A percentile compares a stretch with the other conserved stretches of the same genome.
Evolutionary conservation across 2,113 vertebrate genomes (phyloP).

Genomic region (Ammodytes dubius): DNA sequence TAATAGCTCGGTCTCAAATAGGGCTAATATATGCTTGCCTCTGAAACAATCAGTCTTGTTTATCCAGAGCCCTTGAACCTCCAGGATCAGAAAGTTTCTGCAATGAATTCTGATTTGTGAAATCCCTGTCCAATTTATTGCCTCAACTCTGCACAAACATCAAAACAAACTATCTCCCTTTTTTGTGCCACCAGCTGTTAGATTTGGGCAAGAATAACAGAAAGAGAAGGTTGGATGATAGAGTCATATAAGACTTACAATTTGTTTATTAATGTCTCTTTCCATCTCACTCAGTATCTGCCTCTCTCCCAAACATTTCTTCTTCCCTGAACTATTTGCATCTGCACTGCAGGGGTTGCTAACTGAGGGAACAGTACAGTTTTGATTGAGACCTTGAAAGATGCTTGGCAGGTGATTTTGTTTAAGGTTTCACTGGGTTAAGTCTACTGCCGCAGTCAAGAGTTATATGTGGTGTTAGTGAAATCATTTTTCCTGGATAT

Average conservation of each 20-base stretch:
- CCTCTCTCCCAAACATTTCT: constrained; percentile 21
- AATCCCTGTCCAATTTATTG: constrained; percentile 84
- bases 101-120: constrained; percentile 80
- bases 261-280: constrained; percentile 72
- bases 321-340: constrained; percentile 38
- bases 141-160: constrained; percentile 72
- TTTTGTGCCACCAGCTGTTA: constrained; percentile 65
- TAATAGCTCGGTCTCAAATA: constrained; percentile 69
- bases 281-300: constrained; percentile 22
- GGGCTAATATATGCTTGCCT: constrained; percentile 77
- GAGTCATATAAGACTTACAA: constrained; percentile 55
- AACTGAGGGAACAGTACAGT: constrained; percentile 41
- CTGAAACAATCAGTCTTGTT: constrained; percentile 83
- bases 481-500: constrained; percentile 40
- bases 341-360: constrained; percentile 36
- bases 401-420: constrained; percentile 41
- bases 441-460: constrained; percentile 34
- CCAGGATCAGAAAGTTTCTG: constrained; percentile 76
- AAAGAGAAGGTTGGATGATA: constrained; percentile 44
- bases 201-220: constrained; percentile 55
- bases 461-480: constrained; percentile 46
- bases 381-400: constrained; percentile 53
- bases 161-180: constrained; percentile 67
- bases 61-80: constrained; percentile 80
- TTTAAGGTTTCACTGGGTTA: constrained; percentile 52